Conservation (phyloP, 2,888 invertebrate species). For the Lepeophtheirus nordmannii region DNA sequence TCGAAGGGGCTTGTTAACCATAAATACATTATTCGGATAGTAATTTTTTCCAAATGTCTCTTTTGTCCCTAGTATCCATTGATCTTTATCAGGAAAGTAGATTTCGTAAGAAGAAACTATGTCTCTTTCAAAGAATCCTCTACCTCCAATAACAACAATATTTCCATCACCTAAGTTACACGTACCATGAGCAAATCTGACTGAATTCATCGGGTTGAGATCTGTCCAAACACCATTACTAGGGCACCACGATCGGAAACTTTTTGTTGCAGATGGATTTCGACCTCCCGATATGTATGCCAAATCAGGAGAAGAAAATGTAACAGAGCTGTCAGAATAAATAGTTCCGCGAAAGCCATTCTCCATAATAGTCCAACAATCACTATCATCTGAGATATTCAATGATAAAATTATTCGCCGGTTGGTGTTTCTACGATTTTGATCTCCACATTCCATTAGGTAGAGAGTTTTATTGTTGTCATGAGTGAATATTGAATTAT, state of each 20-base stretch:
- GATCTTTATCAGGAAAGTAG: too few relatives aligned
- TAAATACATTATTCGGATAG: conserved; percentile 1
- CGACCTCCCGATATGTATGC: not conserved
- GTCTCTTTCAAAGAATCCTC: not conserved
- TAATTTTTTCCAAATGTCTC: not conserved
- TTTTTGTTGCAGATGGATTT: not conserved
- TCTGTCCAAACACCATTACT: not conserved
- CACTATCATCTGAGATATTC: not conserved
- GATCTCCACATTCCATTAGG: not conserved
- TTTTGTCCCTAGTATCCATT: not conserved
- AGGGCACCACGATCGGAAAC: not conserved
- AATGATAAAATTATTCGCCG: not conserved
- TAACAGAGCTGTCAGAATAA: too few relatives aligned
- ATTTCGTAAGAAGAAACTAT: not conserved
- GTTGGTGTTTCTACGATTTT: not conserved
- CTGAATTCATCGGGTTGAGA: not conserved
- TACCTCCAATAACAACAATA: not conserved
- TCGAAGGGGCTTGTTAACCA: not conserved
- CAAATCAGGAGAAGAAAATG: not conserved
- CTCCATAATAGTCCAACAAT: not conserved
- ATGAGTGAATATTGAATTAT: not conserved
- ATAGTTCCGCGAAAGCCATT: not conserved
- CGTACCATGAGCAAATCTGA: not conserved
- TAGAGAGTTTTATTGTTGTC: not conserved
- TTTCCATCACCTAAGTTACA: not conserved